Conservation (phyloP, 1,140 invertebrate genomes). For the Diuraphis noxia region DNA sequence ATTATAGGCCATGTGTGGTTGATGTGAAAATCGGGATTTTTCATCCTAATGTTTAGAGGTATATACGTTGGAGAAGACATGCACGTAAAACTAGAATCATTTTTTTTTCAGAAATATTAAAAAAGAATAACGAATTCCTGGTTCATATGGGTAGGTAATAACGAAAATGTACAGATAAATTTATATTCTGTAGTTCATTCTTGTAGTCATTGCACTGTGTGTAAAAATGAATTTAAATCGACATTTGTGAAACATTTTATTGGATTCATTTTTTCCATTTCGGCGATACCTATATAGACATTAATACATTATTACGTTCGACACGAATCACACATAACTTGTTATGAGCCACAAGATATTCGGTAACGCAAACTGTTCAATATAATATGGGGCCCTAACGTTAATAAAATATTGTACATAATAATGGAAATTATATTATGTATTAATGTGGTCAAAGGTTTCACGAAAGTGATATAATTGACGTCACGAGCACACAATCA, state of each 20-base stretch:
- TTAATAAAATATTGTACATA: not conserved
- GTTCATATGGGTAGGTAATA: not conserved
- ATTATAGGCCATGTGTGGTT: not conserved
- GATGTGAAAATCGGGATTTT: not conserved
- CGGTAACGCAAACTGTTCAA: not conserved
- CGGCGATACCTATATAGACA: too few relatives aligned
- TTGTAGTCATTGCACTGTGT: not conserved
- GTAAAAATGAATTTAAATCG: not conserved
- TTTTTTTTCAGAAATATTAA: not conserved
- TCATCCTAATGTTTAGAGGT: not conserved
- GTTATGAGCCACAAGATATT: not conserved
- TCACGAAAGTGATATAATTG: not conserved
- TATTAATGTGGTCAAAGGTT: not conserved
- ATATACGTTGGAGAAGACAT: not conserved
- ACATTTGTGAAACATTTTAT: conserved; percentile 4
- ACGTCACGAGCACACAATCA: not conserved
- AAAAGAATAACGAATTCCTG: not conserved
- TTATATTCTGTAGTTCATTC: not conserved
- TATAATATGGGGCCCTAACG: not conserved
- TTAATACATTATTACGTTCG: not conserved
- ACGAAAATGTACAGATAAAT: not conserved
- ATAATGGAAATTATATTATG: not conserved
- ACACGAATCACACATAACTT: not conserved
- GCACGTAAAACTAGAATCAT: not conserved
- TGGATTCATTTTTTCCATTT: not conserved